Percentiles rank a stretch among this genome's conserved stretches.
Conservation (phyloP, 2,797 vertebrate genomes). For the Dryobates pubescens region DNA sequence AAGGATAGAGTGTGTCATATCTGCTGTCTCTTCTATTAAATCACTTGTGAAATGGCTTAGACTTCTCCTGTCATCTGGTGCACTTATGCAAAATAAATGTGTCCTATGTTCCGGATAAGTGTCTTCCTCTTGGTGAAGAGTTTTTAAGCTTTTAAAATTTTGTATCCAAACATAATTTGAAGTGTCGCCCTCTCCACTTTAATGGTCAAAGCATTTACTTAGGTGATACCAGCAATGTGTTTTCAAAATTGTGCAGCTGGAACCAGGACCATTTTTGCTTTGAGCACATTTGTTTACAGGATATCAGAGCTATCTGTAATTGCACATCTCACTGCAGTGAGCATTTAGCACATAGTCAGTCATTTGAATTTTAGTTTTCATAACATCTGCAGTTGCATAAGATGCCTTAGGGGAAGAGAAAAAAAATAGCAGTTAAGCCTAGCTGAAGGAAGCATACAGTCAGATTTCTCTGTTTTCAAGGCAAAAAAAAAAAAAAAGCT, state of each 20-base stretch:
- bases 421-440: not conserved
- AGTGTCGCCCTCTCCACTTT: slow-evolving; percentile 50
- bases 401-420: not conserved
- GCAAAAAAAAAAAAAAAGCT: not conserved
- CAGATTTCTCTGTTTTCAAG: slow-evolving; percentile 13
- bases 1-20: slow-evolving; percentile 38
- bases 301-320: slow-evolving; percentile 58
- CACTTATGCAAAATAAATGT: slow-evolving; percentile 70
- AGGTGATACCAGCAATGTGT: slow-evolving; percentile 54
- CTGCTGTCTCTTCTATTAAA: slow-evolving; percentile 54
- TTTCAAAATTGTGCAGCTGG: slow-evolving; percentile 65
- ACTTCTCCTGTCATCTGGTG: slow-evolving; percentile 51
- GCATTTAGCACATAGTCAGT: slow-evolving; percentile 59
- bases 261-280: slow-evolving; percentile 22
- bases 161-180: slow-evolving; percentile 44
- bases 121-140: slow-evolving; percentile 49
- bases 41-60: slow-evolving; percentile 47
- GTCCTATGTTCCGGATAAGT: slow-evolving; percentile 42
- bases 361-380: slow-evolving; percentile 37
- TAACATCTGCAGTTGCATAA: not conserved
- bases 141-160: slow-evolving; percentile 57
- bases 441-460: not conserved
- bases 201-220: slow-evolving; percentile 63
- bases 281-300: slow-evolving; percentile 51
- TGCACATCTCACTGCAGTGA: slow-evolving; percentile 33